Conservation (phyloP, 2,888 invertebrate species). For the Leucophenga montana region DNA sequence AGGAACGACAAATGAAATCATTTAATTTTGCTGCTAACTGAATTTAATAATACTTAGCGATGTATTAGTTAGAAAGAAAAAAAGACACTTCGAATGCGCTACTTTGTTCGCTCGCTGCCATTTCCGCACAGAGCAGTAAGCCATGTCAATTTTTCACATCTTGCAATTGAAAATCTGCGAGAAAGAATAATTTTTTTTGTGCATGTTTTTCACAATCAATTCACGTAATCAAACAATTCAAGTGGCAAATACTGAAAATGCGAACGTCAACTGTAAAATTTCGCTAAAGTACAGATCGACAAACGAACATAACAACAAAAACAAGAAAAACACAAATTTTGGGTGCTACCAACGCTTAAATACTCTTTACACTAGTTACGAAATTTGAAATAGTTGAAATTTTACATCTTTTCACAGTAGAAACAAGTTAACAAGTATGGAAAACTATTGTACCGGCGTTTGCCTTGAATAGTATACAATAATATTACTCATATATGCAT, state of each 20-base stretch:
- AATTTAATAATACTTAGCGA: too few species aligned
- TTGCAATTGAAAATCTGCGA: background rate
- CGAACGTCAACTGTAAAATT: constrained; percentile 70
- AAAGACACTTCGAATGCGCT: background rate
- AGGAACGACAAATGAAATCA: constrained; percentile 50
- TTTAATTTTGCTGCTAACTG: constrained; percentile 52
- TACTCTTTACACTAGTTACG: too few species aligned
- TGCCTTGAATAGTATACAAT: too few species aligned
- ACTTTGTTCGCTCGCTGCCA: background rate
- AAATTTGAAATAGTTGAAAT: too few species aligned
- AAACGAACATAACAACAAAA: constrained; percentile 21
- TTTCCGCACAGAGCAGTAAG: background rate
- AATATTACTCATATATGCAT: too few species aligned
- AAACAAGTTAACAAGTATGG: too few species aligned
- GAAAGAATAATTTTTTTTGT: constrained; percentile 33
- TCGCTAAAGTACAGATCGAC: constrained; percentile 53
- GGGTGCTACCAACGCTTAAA: too few species aligned
- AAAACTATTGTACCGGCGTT: too few species aligned
- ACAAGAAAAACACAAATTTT: too few species aligned
- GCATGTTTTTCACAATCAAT: constrained; percentile 68
- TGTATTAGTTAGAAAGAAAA: background rate
- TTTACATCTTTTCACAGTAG: too few species aligned
- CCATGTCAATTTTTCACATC: background rate
- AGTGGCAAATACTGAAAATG: constrained; percentile 71
- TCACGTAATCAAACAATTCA: constrained; percentile 72